These are phyloP conservation scores for Blastobasis adustella DNA, from an alignment of 2,888 invertebrate genomes.

Conservation along the genomic window DNA sequence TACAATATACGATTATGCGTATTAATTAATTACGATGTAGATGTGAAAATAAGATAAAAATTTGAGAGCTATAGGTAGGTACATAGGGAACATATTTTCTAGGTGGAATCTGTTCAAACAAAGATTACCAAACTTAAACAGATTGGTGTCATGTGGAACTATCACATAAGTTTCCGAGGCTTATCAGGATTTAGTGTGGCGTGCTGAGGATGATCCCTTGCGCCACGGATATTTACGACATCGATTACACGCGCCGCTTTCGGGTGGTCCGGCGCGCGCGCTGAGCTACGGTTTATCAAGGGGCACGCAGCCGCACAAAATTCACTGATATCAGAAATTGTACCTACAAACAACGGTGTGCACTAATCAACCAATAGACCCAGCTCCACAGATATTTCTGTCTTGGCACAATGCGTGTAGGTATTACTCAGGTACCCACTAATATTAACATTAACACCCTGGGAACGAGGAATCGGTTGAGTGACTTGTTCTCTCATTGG, in stretches of 20 bases:
- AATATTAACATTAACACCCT: slow-evolving; percentile 21
- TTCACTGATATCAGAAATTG: background rate
- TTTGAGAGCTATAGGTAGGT: no score
- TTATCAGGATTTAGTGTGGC: slow-evolving; percentile 50
- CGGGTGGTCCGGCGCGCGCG: slow-evolving; percentile 47
- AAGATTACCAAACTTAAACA: slow-evolving; percentile 39
- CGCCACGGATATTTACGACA: slow-evolving; percentile 61
- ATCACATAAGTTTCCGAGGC: slow-evolving; percentile 28
- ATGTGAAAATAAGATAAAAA: background rate
- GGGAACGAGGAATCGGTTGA: slow-evolving; percentile 23
- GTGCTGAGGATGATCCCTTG: slow-evolving; percentile 52
- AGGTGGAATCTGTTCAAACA: background rate
- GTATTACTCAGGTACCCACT: slow-evolving; percentile 12
- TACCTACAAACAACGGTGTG: background rate
- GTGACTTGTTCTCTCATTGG: slow-evolving; percentile 35
- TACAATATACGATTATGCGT: background rate
- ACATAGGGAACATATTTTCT: background rate
- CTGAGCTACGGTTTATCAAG: no score
- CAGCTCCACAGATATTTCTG: slow-evolving; percentile 30
- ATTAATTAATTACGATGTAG: background rate
- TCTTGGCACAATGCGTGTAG: slow-evolving; percentile 32
- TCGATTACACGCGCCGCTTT: slow-evolving; percentile 37
- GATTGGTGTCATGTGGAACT: slow-evolving; percentile 26
- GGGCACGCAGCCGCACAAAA: no score
- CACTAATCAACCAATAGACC: slow-evolving; percentile 4